Evolutionary conservation across 2,888 invertebrate genomes (phyloP), one percentile per base, ranked within the genome.

Genomic region (Heliconius aoede): DNA sequence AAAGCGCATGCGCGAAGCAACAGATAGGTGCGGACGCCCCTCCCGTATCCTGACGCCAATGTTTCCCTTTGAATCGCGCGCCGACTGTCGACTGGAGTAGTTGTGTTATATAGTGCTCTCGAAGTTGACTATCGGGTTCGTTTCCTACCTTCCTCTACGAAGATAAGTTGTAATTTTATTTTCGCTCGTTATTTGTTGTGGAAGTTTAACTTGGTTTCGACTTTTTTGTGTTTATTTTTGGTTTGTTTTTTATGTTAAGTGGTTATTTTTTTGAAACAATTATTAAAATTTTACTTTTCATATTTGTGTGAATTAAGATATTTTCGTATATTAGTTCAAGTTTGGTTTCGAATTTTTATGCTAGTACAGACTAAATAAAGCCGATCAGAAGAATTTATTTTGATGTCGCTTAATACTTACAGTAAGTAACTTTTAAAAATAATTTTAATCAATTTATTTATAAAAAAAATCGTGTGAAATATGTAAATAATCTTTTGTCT

Each of bases 1-100:
- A 73, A 78, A 73, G 86, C 86, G 88, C 90, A 87, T 83, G 89
- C 88, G 89, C 86, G 86, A 81, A 80, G 88, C 90, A 90, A 90
- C 90, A 89, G 90, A 84, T 89, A 84, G 85, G 84, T 78, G 85
- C 85, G 86, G 85, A 83, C 79, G 82, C 80, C 82, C 78, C 79
- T 79, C 79, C 78, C 80, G 77, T 72, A 76, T 58, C 58, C 73
- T 36, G 77, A 79, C 82, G 79, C 79, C 81, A 80, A 78, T 81
- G 80, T 83, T 78, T 76, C 79, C 80, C 76, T 79, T 72, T 74
- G 78, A 76, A 67, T 87, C 88, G 89, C 87, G 88, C 84, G 85
- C 80, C 81, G 81, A 74, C 76, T 83, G 86, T 82, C 82, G 81
- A 81, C 81, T 77, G 76, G 82, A 77, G 79, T 78, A 82, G 85